These are phyloP conservation scores for Micrasema minimum DNA, from an alignment of 1,140 invertebrate species.

Conservation along the genomic window DNA sequence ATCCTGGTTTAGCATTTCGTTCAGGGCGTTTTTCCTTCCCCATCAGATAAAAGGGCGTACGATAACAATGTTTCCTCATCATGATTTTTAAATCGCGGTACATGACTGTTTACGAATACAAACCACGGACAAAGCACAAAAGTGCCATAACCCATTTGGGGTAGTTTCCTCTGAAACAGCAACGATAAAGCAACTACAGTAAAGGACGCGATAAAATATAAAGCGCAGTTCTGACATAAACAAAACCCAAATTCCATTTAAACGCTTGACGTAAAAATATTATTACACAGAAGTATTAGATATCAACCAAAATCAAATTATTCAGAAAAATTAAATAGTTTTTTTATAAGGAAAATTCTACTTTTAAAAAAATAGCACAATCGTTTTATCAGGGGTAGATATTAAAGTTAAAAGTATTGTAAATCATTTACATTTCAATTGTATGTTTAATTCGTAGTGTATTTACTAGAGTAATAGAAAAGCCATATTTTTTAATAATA, in stretches of 20 bases:
- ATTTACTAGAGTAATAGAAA: no score
- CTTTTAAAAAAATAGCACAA: background rate
- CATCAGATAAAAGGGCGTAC: constrained; percentile 3
- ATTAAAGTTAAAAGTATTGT: background rate
- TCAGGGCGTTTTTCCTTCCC: background rate
- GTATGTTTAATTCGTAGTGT: no score
- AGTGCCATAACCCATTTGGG: constrained; percentile 35
- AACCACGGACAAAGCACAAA: constrained; percentile 25
- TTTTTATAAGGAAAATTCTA: background rate
- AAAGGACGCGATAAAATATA: constrained; percentile 17
- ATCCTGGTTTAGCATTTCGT: background rate
- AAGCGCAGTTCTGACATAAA: constrained; percentile 7
- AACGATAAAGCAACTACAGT: constrained; percentile 21
- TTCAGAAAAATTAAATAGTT: background rate
- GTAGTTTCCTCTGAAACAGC: constrained; percentile 4
- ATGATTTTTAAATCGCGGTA: constrained; percentile 21
- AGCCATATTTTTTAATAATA: no score
- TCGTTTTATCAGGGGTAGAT: background rate
- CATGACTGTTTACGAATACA: constrained; percentile 30
- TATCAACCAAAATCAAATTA: background rate
- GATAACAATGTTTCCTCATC: constrained; percentile 24
- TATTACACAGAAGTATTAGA: background rate
- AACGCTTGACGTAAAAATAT: no score
- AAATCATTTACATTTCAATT: no score
- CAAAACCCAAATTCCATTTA: no score